Conservation (phyloP, 1,140 invertebrate genomes). For the Pentalonia nigronervosa region DNA sequence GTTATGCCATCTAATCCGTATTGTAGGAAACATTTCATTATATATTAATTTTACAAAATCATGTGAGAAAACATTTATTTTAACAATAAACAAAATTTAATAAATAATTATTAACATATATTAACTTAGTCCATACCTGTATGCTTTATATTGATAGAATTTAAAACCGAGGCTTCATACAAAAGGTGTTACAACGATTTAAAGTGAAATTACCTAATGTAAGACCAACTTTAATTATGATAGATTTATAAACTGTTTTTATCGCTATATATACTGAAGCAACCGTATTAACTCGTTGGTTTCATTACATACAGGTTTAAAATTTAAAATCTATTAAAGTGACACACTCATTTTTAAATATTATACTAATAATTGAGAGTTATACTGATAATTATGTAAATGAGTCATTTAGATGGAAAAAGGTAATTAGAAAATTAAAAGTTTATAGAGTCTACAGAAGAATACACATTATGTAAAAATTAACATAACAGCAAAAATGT, state of each 20-base stretch:
- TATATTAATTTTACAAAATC: conserved; percentile 30
- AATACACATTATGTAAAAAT: not conserved
- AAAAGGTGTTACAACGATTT: not conserved
- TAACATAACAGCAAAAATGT: no score
- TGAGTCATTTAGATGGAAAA: not conserved
- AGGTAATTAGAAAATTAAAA: not conserved
- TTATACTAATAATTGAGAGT: no score
- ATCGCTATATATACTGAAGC: not conserved
- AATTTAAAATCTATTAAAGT: not conserved
- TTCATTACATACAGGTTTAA: conserved; percentile 19
- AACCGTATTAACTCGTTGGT: not conserved
- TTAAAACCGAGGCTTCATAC: not conserved
- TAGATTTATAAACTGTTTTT: not conserved
- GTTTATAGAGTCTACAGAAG: not conserved
- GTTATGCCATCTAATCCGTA: not conserved
- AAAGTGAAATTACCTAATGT: not conserved
- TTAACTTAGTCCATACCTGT: not conserved
- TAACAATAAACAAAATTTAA: not conserved
- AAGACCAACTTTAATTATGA: not conserved
- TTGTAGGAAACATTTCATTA: not conserved
- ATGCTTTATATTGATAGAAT: not conserved
- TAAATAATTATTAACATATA: not conserved
- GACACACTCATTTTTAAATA: not conserved
- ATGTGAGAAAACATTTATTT: not conserved
- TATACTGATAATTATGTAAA: not conserved